Evolutionary conservation across 2,888 invertebrate genomes (phyloP), one percentile per base, ranked within the genome.

Genomic region (Corythucha ciliata): DNA sequence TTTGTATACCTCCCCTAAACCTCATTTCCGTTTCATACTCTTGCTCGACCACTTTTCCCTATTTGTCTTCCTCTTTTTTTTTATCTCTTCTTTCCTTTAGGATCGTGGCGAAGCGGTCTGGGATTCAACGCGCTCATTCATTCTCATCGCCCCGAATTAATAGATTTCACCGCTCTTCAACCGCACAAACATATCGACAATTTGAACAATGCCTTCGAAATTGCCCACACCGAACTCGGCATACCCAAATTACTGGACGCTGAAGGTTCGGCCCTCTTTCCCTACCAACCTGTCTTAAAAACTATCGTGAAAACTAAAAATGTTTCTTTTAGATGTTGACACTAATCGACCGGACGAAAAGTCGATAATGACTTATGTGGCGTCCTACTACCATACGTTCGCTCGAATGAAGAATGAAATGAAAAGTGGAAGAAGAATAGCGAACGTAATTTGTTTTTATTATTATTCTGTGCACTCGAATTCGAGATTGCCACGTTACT

Each of bases 101-200:
- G 83, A 63, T 93, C 93, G 29, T 98, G 97, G 97, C 75, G 96
- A 57, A 90, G 83, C 58, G 97, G 97, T 6, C 77, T 98, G 60
- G 98, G 92, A 34, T 98, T 98, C 76, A 97, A 96, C 70, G 97
- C 97, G 3, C 84, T 98, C 57, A 97, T 98, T 64, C 97, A 98
- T 68, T 84, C 94, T 22, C 97, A 98, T 72, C 75, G 96, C 56
- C 96, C 97, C 8, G 97, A 98, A 70, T 74, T 97, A 62, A 88
- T 98, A 68, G 83, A 87, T 62, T 96, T 84, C 78, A 74, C 81
- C 60, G 76, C 79, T 54, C 74, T 98, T 49, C 79, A 83, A 45
- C 83, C 82, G 42, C 74, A 78, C 41, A 83, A 84, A 66, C 87
- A 92, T 70, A 85, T 97, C 66, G 89, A 89, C 66, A 98, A 97